Conservation (phyloP, 1,140 invertebrate genomes). For the Ptiloglossa arizonensis region DNA sequence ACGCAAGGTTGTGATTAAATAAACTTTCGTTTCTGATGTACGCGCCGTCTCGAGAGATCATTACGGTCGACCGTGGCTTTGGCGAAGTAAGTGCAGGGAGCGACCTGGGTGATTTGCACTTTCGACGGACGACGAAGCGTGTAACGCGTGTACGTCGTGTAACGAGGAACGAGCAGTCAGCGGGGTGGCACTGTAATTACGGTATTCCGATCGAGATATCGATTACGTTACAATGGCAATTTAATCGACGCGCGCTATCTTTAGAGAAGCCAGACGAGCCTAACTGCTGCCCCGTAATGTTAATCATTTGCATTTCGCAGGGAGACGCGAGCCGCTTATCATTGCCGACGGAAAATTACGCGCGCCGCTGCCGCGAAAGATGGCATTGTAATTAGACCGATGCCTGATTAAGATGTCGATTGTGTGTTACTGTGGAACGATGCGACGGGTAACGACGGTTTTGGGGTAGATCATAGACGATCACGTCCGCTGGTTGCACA, state of each 20-base stretch:
- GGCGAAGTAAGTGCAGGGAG: neutral
- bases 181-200: constrained; percentile 38
- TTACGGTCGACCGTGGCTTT: neutral
- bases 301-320: constrained; percentile 44
- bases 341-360: constrained; percentile 33
- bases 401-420: constrained; percentile 52
- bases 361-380: constrained; percentile 33
- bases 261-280: constrained; percentile 6
- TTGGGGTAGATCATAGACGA: constrained; percentile 6
- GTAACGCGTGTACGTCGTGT: constrained; percentile 24
- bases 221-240: constrained; percentile 48
- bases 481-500: neutral
- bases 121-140: constrained; percentile 17
- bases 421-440: constrained; percentile 12
- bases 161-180: constrained; percentile 24
- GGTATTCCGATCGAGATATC: constrained; percentile 48
- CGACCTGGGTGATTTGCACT: constrained; percentile 29
- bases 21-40: neutral
- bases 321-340: constrained; percentile 28
- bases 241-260: constrained; percentile 43
- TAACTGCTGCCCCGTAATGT: constrained; percentile 28
- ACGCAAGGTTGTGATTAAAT: neutral
- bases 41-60: neutral
- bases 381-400: constrained; percentile 48
- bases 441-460: neutral